These are phyloP conservation scores for Tortrix viridana DNA, from an alignment of 2,888 invertebrate genomes.

Conservation along the genomic window DNA sequence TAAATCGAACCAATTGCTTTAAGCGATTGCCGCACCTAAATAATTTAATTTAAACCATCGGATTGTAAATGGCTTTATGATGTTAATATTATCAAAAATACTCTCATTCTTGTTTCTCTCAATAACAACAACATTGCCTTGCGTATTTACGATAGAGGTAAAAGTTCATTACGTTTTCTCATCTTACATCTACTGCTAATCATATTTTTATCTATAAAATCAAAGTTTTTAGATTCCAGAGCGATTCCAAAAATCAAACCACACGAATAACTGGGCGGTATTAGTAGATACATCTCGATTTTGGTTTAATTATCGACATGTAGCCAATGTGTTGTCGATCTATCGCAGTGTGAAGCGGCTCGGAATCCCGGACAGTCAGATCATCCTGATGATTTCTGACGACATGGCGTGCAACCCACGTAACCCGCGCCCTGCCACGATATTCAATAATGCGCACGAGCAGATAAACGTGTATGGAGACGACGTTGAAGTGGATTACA, in stretches of 20 bases:
- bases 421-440: slow-evolving; percentile 98
- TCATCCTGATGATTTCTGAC: slow-evolving; percentile 99
- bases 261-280: slow-evolving; percentile 99
- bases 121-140: slow-evolving; percentile 15
- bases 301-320: slow-evolving; percentile 99
- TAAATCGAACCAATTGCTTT: not conserved
- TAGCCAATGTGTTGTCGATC: slow-evolving; percentile 98
- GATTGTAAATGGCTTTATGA: slow-evolving; percentile 7
- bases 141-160: slow-evolving; percentile 41
- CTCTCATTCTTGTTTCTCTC: slow-evolving; percentile 4
- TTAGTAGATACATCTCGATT: slow-evolving; percentile 99
- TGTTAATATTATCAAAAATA: slow-evolving; percentile 17
- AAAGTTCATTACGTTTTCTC: not conserved
- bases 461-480: slow-evolving; percentile 99
- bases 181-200: not conserved
- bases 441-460: slow-evolving; percentile 98
- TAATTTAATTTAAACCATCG: not conserved
- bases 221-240: slow-evolving; percentile 73
- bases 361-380: slow-evolving; percentile 99
- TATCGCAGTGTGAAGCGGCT: slow-evolving; percentile 98
- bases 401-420: slow-evolving; percentile 99
- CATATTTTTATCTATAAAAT: slow-evolving; percentile 13
- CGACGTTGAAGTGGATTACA: slow-evolving; percentile 99
- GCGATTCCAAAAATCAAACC: slow-evolving; percentile 86
- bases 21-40: slow-evolving; percentile 2